A percentile compares a stretch with the other conserved stretches of the same genome.
phyloP scores from a whole-genome alignment of 2,888 invertebrate genomes.

The Salticus scenicus region DNA sequence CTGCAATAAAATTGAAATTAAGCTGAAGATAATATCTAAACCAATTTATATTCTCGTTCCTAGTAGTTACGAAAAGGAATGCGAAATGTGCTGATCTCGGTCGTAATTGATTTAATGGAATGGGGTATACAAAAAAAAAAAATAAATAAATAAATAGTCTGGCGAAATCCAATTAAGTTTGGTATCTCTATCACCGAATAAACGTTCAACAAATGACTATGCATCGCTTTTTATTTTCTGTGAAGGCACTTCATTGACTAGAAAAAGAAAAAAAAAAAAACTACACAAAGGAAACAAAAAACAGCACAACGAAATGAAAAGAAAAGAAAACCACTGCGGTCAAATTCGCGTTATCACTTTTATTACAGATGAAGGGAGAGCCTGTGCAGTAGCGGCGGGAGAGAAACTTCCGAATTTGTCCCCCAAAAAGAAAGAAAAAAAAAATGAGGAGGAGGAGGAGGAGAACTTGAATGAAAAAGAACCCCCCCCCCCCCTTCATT shows the following conservation, averaged over 20 bases:
- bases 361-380: constrained; percentile 26
- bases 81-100: no score
- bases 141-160: no score
- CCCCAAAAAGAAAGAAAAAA: neutral
- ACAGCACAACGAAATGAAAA: neutral
- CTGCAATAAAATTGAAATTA: no score
- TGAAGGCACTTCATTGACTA: neutral
- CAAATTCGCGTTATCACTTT: constrained; percentile 24
- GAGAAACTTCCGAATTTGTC: neutral
- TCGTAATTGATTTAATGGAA: no score
- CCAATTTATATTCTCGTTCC: no score
- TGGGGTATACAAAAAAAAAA: no score
- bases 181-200: neutral
- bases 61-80: no score
- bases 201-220: neutral
- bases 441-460: neutral
- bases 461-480: neutral
- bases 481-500: neutral
- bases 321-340: constrained; percentile 8
- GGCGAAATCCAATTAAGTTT: constrained; percentile 6
- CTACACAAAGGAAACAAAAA: neutral
- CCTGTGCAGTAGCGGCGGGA: neutral
- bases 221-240: neutral
- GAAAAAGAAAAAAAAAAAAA: neutral
- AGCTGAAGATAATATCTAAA: no score